Evolutionary conservation across 2,113 vertebrate genomes (phyloP).

Genomic region (Monopterus albus): DNA sequence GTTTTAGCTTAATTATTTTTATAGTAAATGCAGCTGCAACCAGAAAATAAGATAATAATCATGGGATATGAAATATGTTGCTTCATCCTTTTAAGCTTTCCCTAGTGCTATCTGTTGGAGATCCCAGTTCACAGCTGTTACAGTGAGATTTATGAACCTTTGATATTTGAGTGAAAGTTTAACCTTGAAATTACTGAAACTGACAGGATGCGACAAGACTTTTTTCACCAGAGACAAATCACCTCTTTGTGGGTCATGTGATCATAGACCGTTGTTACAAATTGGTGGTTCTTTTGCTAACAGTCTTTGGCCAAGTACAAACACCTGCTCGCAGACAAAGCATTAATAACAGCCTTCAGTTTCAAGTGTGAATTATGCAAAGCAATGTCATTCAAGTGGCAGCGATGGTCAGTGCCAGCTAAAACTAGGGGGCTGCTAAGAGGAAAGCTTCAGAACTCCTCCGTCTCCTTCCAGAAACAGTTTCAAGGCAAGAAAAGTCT

Average conservation of each 20-base stretch:
- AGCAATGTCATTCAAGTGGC: neutral
- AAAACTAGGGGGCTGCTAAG: too few species aligned
- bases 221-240: too few species aligned
- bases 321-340: neutral
- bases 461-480: neutral
- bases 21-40: too few species aligned
- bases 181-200: too few species aligned
- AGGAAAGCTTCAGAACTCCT: neutral
- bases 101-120: neutral
- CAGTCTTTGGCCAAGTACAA: neutral
- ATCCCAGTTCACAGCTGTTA: neutral
- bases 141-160: neutral
- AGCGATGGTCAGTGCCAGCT: neutral
- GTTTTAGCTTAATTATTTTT: neutral
- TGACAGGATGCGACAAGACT: too few species aligned
- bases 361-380: neutral
- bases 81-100: too few species aligned
- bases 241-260: too few species aligned
- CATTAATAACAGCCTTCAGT: neutral
- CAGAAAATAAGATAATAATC: conserved; percentile 4
- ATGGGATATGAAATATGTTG: too few species aligned
- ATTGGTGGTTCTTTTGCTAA: neutral
- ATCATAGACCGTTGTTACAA: too few species aligned
- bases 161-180: too few species aligned
- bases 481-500: neutral